Conservation (phyloP, 2,797 vertebrate genomes). For the Anabas testudineus region DNA sequence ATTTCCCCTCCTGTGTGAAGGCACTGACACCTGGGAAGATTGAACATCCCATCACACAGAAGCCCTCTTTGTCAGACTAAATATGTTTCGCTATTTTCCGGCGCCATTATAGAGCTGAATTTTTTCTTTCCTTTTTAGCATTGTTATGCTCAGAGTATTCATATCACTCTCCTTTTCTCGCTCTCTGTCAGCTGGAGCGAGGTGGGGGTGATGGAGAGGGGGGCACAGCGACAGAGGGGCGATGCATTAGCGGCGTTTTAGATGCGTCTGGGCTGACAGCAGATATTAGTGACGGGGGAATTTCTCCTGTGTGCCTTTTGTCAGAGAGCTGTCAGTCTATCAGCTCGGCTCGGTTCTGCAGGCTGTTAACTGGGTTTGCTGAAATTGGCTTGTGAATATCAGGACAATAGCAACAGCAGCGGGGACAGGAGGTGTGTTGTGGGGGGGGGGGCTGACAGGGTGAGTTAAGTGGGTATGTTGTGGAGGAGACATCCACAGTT, state of each 20-base stretch:
- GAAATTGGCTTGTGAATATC: conserved; percentile 94
- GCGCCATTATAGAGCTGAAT: conserved; percentile 91
- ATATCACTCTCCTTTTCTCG: conserved; percentile 81
- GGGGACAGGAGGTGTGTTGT: conserved; percentile 15
- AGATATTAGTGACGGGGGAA: conserved; percentile 90
- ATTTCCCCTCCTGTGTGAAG: conserved; percentile 50
- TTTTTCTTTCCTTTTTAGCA: conserved; percentile 75
- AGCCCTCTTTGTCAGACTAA: conserved; percentile 91
- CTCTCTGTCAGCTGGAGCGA: conserved; percentile 35
- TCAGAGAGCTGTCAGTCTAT: conserved; percentile 96
- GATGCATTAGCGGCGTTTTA: conserved; percentile 95
- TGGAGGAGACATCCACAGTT: background rate
- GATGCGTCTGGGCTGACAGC: conserved; percentile 89
- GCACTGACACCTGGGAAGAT: conserved; percentile 73
- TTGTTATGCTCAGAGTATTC: conserved; percentile 90
- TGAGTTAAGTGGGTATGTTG: conserved; percentile 55
- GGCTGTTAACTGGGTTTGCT: conserved; percentile 91
- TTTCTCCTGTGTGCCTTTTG: conserved; percentile 92
- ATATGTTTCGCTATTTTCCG: conserved; percentile 95
- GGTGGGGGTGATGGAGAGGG: conserved; percentile 9
- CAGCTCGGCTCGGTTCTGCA: conserved; percentile 90
- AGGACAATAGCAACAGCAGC: conserved; percentile 91
- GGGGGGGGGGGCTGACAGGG: conserved; percentile 32
- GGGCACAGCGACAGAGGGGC: conserved; percentile 72
- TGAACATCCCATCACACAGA: conserved; percentile 79